These are phyloP conservation scores for Larimichthys polyactis DNA, from an alignment of 2,113 vertebrate genomes.

Conservation along the genomic window DNA sequence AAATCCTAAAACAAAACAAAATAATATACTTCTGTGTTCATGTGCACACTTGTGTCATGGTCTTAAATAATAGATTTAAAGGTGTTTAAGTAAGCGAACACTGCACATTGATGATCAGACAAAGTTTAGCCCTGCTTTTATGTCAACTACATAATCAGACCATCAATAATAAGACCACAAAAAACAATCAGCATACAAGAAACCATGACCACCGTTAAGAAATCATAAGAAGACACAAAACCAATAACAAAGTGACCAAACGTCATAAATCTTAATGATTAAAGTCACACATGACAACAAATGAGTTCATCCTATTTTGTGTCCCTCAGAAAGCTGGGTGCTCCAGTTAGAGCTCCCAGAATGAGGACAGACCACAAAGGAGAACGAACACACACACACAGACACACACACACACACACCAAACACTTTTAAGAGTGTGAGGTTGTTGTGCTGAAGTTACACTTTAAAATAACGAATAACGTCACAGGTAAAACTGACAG, in stretches of 20 bases:
- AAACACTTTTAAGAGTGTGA: neutral
- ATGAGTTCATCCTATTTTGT: conserved; percentile 37
- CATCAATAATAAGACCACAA: too few relatives aligned
- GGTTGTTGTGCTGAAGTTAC: neutral
- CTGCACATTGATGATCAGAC: neutral
- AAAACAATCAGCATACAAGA: neutral
- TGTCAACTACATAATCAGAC: neutral
- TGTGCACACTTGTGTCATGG: neutral
- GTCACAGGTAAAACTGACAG: neutral
- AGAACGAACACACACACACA: conserved; percentile 15
- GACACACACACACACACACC: conserved; percentile 9
- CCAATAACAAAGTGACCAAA: neutral
- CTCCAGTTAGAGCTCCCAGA: conserved; percentile 66
- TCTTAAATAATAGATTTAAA: neutral
- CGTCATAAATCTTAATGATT: neutral
- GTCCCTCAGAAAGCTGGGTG: conserved; percentile 64
- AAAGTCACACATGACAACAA: conserved; percentile 18
- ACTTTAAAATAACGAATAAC: neutral
- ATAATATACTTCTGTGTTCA: neutral
- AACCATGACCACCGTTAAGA: neutral
- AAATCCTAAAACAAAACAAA: neutral
- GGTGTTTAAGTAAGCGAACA: neutral
- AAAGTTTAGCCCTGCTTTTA: neutral
- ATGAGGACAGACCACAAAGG: conserved; percentile 76
- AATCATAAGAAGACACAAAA: neutral